Percentiles rank a stretch among this genome's conserved stretches.
These are phyloP conservation scores for Trogon surrucura DNA, from an alignment of 2,113 vertebrate species.

Conservation along the genomic window DNA sequence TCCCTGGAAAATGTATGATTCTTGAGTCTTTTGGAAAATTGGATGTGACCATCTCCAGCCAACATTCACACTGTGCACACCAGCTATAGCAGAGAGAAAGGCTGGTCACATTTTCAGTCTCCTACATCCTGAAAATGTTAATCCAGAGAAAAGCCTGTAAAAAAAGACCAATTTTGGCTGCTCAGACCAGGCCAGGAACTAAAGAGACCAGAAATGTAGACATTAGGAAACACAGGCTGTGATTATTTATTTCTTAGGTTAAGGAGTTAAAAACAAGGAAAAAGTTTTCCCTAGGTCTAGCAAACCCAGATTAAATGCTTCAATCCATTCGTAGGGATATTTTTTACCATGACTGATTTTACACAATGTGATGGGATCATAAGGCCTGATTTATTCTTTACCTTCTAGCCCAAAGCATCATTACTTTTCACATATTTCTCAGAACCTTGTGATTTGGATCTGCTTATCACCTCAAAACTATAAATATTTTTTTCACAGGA, in stretches of 20 bases:
- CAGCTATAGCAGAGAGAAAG: background rate
- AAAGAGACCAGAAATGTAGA: background rate
- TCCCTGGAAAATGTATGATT: background rate
- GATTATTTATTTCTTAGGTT: background rate
- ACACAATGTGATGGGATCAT: background rate
- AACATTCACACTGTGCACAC: background rate
- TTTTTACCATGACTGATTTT: background rate
- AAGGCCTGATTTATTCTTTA: background rate
- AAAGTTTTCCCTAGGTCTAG: background rate
- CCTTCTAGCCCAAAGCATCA: background rate
- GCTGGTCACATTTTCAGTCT: background rate
- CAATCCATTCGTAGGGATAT: background rate
- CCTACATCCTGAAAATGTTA: background rate
- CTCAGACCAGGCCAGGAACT: background rate
- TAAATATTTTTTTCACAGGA: background rate
- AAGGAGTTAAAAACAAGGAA: background rate
- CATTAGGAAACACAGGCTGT: background rate
- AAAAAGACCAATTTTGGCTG: background rate
- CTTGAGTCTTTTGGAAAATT: background rate
- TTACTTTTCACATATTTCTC: background rate
- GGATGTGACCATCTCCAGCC: fast-evolving
- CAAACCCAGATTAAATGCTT: background rate
- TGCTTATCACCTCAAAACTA: background rate
- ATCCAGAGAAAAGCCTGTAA: background rate
- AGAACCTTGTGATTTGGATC: background rate